Percentiles rank a stretch among this genome's conserved stretches.
phyloP scores from a whole-genome alignment of 2,888 invertebrate genomes.

The Amblyjoppa fuscipennis region DNA sequence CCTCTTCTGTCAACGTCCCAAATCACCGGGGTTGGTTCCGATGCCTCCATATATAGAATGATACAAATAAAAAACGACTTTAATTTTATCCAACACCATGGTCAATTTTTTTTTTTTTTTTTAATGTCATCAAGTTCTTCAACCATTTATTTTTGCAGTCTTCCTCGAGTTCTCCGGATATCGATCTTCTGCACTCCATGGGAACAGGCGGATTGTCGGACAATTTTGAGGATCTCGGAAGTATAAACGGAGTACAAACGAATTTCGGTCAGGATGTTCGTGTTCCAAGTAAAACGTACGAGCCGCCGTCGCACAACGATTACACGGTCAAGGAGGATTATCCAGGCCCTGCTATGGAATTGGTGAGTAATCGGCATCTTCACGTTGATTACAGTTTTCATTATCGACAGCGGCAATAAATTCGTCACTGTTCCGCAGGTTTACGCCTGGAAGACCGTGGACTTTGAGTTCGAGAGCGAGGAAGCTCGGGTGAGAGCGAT shows the following conservation, averaged over 20 bases:
- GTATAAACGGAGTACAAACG: conserved; percentile 38
- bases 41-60: conserved; percentile 57
- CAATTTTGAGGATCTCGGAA: conserved; percentile 41
- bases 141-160: conserved; percentile 36
- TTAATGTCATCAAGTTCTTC: background rate
- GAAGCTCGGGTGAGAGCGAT: conserved; percentile 88
- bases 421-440: conserved; percentile 80
- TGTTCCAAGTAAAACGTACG: conserved; percentile 72
- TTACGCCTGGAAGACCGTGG: conserved; percentile 91
- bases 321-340: conserved; percentile 77
- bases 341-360: conserved; percentile 82
- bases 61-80: conserved; percentile 28
- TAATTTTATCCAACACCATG: background rate
- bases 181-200: conserved; percentile 44
- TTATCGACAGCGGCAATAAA: conserved; percentile 2
- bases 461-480: conserved; percentile 89
- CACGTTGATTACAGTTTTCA: background rate
- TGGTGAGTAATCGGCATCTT: conserved; percentile 72
- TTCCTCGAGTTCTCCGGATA: conserved; percentile 43
- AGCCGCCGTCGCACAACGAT: conserved; percentile 70
- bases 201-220: conserved; percentile 41
- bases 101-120: background rate
- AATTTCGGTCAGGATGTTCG: conserved; percentile 60
- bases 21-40: conserved; percentile 35
- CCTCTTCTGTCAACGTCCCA: conserved; percentile 65